Evolutionary conservation across 1,140 invertebrate genomes (phyloP).

Genomic region (Drepana arcuata): DNA sequence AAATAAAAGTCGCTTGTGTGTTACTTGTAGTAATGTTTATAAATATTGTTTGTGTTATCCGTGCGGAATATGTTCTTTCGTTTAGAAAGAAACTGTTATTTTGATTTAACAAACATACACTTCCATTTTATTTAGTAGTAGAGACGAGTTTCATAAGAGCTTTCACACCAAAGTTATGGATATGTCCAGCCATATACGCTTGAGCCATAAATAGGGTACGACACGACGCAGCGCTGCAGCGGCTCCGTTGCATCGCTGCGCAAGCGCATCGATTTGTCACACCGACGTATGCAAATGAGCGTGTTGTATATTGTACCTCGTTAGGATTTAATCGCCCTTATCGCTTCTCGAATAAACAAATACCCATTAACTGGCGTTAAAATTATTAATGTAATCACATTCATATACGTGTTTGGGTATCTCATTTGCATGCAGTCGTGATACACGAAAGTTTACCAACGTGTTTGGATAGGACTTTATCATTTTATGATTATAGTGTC

Average conservation of each 20-base stretch:
- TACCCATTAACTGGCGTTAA: slow-evolving; percentile 50
- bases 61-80: too few species aligned
- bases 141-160: too few species aligned
- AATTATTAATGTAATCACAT: slow-evolving; percentile 52
- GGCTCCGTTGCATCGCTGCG: neutral
- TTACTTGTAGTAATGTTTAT: too few species aligned
- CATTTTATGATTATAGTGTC: slow-evolving; percentile 34
- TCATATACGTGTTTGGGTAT: slow-evolving; percentile 20
- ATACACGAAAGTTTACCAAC: slow-evolving; percentile 19
- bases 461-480: slow-evolving; percentile 32
- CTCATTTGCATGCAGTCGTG: slow-evolving; percentile 49
- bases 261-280: neutral
- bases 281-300: slow-evolving; percentile 21
- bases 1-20: too few species aligned
- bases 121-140: too few species aligned
- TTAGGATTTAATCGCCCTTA: slow-evolving; percentile 51
- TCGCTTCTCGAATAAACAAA: slow-evolving; percentile 55
- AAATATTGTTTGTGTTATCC: too few species aligned
- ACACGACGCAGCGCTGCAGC: neutral
- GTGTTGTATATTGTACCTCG: slow-evolving; percentile 31
- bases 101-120: too few species aligned
- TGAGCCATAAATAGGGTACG: neutral
- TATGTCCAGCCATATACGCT: too few species aligned
- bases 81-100: too few species aligned
- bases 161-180: too few species aligned